Percentiles rank a stretch among this genome's conserved stretches.
phyloP scores from a whole-genome alignment of 2,888 invertebrate species.

The Eucriotettix oculatus region DNA sequence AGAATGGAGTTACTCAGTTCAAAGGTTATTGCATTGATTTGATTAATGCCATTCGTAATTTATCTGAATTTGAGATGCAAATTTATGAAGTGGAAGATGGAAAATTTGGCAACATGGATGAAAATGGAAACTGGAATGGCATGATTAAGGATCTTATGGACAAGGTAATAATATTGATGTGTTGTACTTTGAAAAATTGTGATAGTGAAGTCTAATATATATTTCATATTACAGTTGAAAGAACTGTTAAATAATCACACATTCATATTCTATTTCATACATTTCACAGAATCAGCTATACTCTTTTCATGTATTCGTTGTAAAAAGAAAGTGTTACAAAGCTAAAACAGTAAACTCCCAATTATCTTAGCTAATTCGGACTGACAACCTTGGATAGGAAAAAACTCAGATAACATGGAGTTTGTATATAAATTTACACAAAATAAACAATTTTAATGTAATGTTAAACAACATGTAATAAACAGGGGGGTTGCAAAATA shows the following conservation, averaged over 20 bases:
- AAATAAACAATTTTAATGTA: too few relatives aligned
- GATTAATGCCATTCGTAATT: conserved; percentile 68
- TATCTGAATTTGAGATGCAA: conserved; percentile 80
- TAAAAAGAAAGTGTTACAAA: too few relatives aligned
- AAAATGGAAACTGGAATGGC: conserved; percentile 70
- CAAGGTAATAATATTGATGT: conserved; percentile 28
- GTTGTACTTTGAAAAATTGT: background rate
- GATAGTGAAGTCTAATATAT: background rate
- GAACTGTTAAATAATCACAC: background rate
- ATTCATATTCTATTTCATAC: background rate
- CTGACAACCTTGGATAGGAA: too few relatives aligned
- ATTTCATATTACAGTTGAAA: background rate
- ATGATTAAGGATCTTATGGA: conserved; percentile 66
- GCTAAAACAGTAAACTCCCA: too few relatives aligned
- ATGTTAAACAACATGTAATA: too few relatives aligned
- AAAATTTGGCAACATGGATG: conserved; percentile 78
- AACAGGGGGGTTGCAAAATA: too few relatives aligned
- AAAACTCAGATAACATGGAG: too few relatives aligned
- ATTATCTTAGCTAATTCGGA: too few relatives aligned
- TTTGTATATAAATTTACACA: too few relatives aligned
- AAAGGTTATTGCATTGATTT: conserved; percentile 89
- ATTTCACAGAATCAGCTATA: too few relatives aligned
- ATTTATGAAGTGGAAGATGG: conserved; percentile 65
- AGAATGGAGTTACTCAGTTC: conserved; percentile 23
- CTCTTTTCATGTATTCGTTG: too few relatives aligned